A percentile compares a stretch with the other conserved stretches of the same genome.
phyloP scores from a whole-genome alignment of 2,113 vertebrate species.

The Cryptotis parvus region DNA sequence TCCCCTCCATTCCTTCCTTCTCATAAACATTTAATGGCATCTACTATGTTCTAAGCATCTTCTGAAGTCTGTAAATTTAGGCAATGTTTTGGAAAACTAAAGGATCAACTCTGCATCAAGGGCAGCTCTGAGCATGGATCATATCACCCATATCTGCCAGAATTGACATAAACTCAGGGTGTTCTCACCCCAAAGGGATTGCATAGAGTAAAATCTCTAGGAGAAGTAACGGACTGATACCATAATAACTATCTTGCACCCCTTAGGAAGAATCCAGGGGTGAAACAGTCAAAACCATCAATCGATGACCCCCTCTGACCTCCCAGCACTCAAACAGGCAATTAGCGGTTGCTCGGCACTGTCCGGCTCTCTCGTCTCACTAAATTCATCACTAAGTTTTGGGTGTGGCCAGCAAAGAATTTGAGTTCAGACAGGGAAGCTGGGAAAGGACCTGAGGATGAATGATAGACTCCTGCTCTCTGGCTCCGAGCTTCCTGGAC shows the following conservation, averaged over 20 bases:
- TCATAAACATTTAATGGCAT: slow-evolving; percentile 5
- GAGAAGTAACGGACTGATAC: neutral
- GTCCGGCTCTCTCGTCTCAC: neutral
- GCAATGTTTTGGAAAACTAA: neutral
- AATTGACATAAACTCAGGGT: neutral
- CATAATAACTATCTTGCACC: neutral
- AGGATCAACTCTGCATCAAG: neutral
- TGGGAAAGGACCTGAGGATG: neutral
- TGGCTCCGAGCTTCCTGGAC: neutral
- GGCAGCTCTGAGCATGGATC: neutral
- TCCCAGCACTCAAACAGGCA: neutral
- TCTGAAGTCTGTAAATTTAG: neutral
- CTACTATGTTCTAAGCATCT: neutral
- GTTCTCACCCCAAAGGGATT: neutral
- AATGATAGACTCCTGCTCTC: neutral
- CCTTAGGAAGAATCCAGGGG: neutral
- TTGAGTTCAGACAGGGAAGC: neutral
- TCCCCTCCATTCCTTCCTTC: no score
- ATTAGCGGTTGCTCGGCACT: neutral
- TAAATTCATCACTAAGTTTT: no score
- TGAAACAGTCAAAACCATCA: neutral
- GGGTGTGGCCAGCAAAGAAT: neutral
- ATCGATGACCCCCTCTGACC: neutral
- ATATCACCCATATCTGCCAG: neutral
- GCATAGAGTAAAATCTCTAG: no score